Evolutionary conservation across 2,888 invertebrate species (phyloP), one percentile per base, ranked within the genome.

Genomic region (Caenorhabditis afra): DNA sequence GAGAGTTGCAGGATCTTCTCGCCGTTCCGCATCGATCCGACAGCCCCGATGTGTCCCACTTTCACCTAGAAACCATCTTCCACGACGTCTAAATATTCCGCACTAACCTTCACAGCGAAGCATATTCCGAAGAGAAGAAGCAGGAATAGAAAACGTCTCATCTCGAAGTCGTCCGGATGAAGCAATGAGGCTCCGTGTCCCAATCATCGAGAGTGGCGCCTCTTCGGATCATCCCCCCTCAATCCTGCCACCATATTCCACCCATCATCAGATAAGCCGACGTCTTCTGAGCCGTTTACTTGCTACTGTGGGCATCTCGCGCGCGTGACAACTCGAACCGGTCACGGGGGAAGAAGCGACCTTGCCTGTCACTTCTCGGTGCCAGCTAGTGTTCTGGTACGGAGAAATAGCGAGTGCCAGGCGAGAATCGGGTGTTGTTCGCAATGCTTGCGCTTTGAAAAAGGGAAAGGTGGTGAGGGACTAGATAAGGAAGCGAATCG

Each of bases 41-140:
- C 41, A n/a, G 89, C 88, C 10, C 89, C 89, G 55, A 88, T 88
- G 58, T 88, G 89, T 7, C 89, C 89, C 14, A 88, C 77, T 74
- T 85, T 84, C 10, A 88, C 85, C 81, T 81, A 53, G 11, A 44
- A 22, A 7, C 39, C 0, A 41, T 3, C 41, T 20, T 58, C 8
- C 20, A 35, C n/a, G 49, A n/a, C 35, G 20, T n/a, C 23, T 39
- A n/a, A n/a, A n/a, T 37, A 20, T 4, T 8, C 14, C 12, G 12
- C 5, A 64, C 55, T 23, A 18, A 74, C 73, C 65, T 74, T 74
- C 10, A 74, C 58, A 12, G 44, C 29, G 4, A 35, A 55, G 52
- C 65, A 65, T 74, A 20, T 35, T 50, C 49, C 52, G 14, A 37
- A 37, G n/a, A 55, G 35, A n/a, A 64, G 44, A 11, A 74, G 41